Conservation (phyloP, 2,888 invertebrate genomes). For the Machimus rusticus region DNA sequence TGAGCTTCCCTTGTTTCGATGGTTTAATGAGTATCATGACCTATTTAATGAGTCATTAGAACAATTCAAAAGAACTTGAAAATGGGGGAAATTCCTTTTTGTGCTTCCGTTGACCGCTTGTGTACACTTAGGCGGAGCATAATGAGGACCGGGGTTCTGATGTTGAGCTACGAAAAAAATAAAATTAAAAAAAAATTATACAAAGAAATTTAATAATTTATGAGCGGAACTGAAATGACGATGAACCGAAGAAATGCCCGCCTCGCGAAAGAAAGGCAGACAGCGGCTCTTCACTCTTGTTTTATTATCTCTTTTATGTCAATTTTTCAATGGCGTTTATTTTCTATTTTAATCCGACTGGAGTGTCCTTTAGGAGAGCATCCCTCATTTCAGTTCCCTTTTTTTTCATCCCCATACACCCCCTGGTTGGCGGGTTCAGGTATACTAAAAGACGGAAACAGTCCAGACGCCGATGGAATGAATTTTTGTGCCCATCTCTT, state of each 20-base stretch:
- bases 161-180: background rate
- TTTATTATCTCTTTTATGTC: background rate
- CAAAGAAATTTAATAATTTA: constrained; percentile 23
- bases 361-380: background rate
- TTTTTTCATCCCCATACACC: background rate
- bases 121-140: constrained; percentile 5
- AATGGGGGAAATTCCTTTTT: constrained; percentile 21
- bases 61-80: constrained; percentile 30
- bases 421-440: background rate
- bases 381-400: background rate
- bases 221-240: constrained; percentile 9
- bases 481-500: background rate
- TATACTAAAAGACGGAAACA: background rate
- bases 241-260: background rate
- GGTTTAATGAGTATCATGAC: constrained; percentile 33
- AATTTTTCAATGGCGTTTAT: background rate
- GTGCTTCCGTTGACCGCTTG: constrained; percentile 8
- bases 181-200: background rate
- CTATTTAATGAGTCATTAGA: constrained; percentile 34
- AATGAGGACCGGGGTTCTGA: background rate
- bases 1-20: constrained; percentile 6
- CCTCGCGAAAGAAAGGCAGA: background rate
- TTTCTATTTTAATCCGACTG: background rate
- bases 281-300: background rate
- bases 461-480: background rate